Conservation (phyloP, 2,888 invertebrate genomes). For the Meghimatium bilineatum region DNA sequence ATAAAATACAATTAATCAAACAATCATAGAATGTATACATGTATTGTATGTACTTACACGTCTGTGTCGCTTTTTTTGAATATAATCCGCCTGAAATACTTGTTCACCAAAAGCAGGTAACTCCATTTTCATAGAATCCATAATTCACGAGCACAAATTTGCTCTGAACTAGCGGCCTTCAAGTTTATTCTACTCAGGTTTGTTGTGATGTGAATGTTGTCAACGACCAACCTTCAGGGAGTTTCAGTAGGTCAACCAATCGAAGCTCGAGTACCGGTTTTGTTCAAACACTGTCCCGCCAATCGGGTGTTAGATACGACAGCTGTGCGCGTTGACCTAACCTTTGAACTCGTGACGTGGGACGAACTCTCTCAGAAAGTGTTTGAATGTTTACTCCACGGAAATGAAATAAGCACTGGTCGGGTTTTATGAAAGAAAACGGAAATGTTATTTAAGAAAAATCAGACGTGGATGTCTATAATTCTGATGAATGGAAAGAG, state of each 20-base stretch:
- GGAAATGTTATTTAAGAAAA: not conserved
- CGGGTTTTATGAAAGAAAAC: not conserved
- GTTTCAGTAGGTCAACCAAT: constrained; percentile 34
- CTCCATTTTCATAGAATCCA: constrained; percentile 70
- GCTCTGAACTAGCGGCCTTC: not conserved
- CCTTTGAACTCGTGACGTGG: constrained; percentile 43
- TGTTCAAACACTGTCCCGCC: constrained; percentile 17
- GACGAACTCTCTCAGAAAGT: not conserved
- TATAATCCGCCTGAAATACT: constrained; percentile 97
- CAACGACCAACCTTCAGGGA: constrained; percentile 2
- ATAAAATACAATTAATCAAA: too few species aligned
- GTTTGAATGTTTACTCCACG: not conserved
- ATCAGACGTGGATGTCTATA: not conserved
- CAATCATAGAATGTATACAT: too few species aligned
- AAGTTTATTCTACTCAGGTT: constrained; percentile 18
- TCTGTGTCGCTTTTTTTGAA: constrained; percentile 94
- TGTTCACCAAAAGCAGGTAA: constrained; percentile 77
- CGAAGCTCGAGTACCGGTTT: not conserved
- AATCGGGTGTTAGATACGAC: constrained; percentile 23
- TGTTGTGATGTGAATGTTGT: constrained; percentile 39
- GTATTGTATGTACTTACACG: constrained; percentile 82
- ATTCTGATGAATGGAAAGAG: not conserved
- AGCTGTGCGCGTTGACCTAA: constrained; percentile 37
- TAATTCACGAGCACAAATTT: not conserved
- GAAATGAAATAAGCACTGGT: not conserved